Base-by-base conservation (phyloP, 2,797 vertebrate genomes). In the Pipistrellus pygmaeus region DNA sequence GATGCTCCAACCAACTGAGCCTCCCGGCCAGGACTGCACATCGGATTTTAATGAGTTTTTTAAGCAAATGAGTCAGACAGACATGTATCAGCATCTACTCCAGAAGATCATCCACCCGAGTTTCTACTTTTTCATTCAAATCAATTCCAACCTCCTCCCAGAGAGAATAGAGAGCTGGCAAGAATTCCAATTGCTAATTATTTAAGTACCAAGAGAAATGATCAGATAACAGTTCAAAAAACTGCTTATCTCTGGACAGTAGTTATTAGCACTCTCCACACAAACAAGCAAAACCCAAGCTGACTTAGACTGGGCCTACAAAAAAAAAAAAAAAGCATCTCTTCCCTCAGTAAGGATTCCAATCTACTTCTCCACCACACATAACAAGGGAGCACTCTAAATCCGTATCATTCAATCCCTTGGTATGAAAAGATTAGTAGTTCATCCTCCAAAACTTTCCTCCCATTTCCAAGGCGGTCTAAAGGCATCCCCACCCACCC, bases 41-140 rank as follows among this genome's bases (percentile, higher is more conserved):
- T 38, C 51, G 73, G 21, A 46, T 66, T 73, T 12, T 68, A 88
- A 82, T 13, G 57, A 76, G n/a, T 23, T 75, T 87, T 60, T 80
- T 1, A 91, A 94, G 95, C 44, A 9, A 32, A 82, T 92, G 80
- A 87, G 90, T 93, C 93, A 85, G 66, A 73, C 4, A n/a, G 53
- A 81, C 30, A 32, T 7, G 7, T 23, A 53, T 35, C 38, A 44
- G 41, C 30, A 76, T 20, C 72, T 17, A 69, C 27, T 38, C 35
- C 14, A 32, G 51, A 53, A 21, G 25, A 53, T 21, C 80, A 57
- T 78, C 57, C 57, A 53, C 41, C 48, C 8, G 46, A 32, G 48
- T 85, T 90, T 57, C 81, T 72, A 68, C 55, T 46, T 77, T 73
- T 72, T 69, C 69, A 30, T 51, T 69, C 55, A 81, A 57, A 80